A percentile compares a stretch with the other conserved stretches of the same genome.
phyloP scores from a whole-genome alignment of 2,113 vertebrate genomes.

The Poeciliopsis prolifica region DNA sequence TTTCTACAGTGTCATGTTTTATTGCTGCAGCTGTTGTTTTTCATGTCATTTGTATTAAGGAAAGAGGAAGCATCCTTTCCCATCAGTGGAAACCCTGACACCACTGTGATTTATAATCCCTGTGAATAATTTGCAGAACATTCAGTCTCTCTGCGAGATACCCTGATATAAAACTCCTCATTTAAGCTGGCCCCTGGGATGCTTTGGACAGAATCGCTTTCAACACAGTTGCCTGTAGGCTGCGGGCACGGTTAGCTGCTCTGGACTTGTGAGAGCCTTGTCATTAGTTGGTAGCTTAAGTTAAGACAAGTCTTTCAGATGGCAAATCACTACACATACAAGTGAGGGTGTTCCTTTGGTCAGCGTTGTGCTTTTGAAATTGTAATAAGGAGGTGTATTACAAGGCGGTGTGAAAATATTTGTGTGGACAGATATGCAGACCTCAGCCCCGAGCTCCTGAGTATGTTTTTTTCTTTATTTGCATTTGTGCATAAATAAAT shows the following conservation, averaged over 20 bases:
- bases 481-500: conserved; percentile 71
- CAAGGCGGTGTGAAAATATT: conserved; percentile 44
- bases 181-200: conserved; percentile 61
- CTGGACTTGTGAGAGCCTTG: conserved; percentile 33
- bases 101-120: conserved; percentile 70
- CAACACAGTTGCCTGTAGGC: conserved; percentile 33
- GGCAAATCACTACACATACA: conserved; percentile 5
- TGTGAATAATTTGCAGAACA: conserved; percentile 73
- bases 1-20: conserved; percentile 64
- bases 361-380: conserved; percentile 30
- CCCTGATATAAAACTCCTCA: conserved; percentile 58
- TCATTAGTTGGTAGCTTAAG: conserved; percentile 54
- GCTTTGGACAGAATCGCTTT: conserved; percentile 54
- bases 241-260: conserved; percentile 35
- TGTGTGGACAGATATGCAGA: conserved; percentile 56
- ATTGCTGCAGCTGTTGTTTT: conserved; percentile 79
- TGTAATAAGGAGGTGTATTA: conserved; percentile 42
- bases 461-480: conserved; percentile 64
- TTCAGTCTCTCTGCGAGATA: conserved; percentile 54
- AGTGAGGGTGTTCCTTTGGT: conserved; percentile 10
- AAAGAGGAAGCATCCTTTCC: conserved; percentile 63
- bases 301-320: conserved; percentile 4
- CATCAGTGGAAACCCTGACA: conserved; percentile 65
- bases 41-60: conserved; percentile 68
- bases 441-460: conserved; percentile 51